Base-by-base conservation (phyloP, 2,888 invertebrate genomes). In the Stenurella melanura region DNA sequence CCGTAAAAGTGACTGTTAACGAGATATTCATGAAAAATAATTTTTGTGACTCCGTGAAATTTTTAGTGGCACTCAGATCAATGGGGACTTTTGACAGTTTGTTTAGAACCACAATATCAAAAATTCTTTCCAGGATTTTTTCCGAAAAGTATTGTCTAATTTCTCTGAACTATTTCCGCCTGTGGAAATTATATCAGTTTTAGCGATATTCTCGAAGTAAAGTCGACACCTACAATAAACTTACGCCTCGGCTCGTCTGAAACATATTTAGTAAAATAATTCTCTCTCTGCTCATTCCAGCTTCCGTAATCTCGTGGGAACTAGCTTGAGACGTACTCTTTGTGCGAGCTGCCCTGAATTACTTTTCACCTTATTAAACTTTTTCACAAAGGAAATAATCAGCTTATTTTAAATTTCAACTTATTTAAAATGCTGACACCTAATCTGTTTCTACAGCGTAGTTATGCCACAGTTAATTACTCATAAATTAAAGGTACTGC, bases 221-320 rank as follows among this genome's bases (percentile, higher is more conserved):
- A 42, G 7, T 42, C 42, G 12, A 17, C n/a, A 50, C 50, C 50
- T n/a, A 50, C 50, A n/a, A 50, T 6, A 50, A 50, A 17, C 4
- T n/a, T n/a, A 50, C 50, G n/a, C 50, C 50, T n/a, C 50, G n/a
- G 50, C 0, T 0, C n/a, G n/a, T n/a, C 15, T n/a, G n/a, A 50
- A 42, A 42, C 6, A 17, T 7, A 50, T 50, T 1, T 6, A 50
- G 42, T 42, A 42, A 42, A 42, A 42, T 42, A 42, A 15, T 50
- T 50, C 50, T 50, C n/a, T n/a, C 50, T 50, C 15, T 19, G 58
- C 21, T 21, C 12, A 42, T 42, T 66, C 18, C 67, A 67, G 56
- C 67, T 67, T 67, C 67, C 67, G 18, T 42, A 42, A 42, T 50
- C 64, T 64, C 64, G 67, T 67, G 67, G 67, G 67, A 67, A 67